phyloP scores from a whole-genome alignment of 23 tunicate genomes.

The Botrylloides violaceus region DNA sequence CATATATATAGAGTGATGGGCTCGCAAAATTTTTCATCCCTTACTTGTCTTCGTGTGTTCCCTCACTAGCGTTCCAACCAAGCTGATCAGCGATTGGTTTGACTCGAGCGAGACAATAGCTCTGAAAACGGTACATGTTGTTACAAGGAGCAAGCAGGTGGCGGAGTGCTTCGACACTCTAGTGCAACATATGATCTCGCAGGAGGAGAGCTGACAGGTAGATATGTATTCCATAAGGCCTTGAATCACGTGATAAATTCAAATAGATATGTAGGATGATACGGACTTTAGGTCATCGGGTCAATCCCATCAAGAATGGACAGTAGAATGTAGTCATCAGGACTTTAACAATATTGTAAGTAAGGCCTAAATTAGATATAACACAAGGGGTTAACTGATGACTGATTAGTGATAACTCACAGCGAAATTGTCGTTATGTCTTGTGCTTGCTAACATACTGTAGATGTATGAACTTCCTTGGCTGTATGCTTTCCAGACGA shows the following conservation, averaged over 20 bases:
- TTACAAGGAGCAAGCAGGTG: no score
- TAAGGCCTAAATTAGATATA: no score
- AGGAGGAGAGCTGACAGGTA: no score
- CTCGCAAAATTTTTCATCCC: neutral
- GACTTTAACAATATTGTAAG: no score
- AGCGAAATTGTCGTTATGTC: slow-evolving; percentile 5
- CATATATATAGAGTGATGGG: no score
- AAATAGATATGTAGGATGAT: neutral
- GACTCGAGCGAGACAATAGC: slow-evolving; percentile 53
- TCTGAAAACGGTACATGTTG: slow-evolving; percentile 3
- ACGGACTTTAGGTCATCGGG: no score
- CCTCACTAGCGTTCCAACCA: slow-evolving; percentile 72
- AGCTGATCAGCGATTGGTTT: slow-evolving; percentile 65
- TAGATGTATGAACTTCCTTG: slow-evolving; percentile 86
- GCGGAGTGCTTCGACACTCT: no score
- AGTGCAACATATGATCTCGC: no score
- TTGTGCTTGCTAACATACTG: slow-evolving; percentile 44
- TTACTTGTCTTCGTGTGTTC: slow-evolving; percentile 72
- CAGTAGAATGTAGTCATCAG: no score
- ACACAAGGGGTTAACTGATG: no score
- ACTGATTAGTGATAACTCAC: neutral
- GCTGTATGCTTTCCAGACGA: slow-evolving; percentile 70
- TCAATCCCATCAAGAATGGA: no score
- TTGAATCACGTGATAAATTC: no score
- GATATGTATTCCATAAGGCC: neutral